A percentile compares a stretch with the other conserved stretches of the same genome.
phyloP scores from a whole-genome alignment of 2,797 vertebrate genomes.

The Menidia menidia region DNA sequence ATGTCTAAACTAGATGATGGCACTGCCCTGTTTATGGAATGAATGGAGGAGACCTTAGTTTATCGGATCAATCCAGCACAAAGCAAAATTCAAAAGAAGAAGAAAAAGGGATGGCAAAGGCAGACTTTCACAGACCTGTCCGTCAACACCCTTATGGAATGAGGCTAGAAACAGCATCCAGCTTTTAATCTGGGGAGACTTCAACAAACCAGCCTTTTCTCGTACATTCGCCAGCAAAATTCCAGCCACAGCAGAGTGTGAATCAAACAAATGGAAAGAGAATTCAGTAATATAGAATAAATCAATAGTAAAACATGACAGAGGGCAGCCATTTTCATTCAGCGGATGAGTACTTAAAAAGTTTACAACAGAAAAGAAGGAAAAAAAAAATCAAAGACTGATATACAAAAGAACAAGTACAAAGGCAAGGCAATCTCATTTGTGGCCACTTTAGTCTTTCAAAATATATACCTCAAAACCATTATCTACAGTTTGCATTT shows the following conservation, averaged over 20 bases:
- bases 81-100: not conserved
- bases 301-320: conserved; percentile 62
- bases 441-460: conserved; percentile 81
- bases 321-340: conserved; percentile 76
- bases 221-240: conserved; percentile 64
- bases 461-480: conserved; percentile 88
- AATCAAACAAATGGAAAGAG: conserved; percentile 49
- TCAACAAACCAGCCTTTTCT: conserved; percentile 56
- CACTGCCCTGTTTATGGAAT: conserved; percentile 65
- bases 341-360: conserved; percentile 66
- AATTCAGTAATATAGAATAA: conserved; percentile 73
- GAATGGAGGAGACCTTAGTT: conserved; percentile 55
- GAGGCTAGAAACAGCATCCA: conserved; percentile 59
- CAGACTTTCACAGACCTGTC: conserved; percentile 42
- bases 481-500: conserved; percentile 92
- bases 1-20: conserved; percentile 61
- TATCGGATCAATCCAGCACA: conserved; percentile 21
- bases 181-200: conserved; percentile 60
- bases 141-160: conserved; percentile 35
- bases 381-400: conserved; percentile 63
- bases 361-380: conserved; percentile 62
- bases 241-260: conserved; percentile 59
- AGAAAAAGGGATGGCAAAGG: conserved; percentile 12
- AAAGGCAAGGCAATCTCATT: conserved; percentile 92
- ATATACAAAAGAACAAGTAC: conserved; percentile 82